Base-by-base conservation (phyloP, 2,113 vertebrate genomes). In the Eolophus roseicapilla region DNA sequence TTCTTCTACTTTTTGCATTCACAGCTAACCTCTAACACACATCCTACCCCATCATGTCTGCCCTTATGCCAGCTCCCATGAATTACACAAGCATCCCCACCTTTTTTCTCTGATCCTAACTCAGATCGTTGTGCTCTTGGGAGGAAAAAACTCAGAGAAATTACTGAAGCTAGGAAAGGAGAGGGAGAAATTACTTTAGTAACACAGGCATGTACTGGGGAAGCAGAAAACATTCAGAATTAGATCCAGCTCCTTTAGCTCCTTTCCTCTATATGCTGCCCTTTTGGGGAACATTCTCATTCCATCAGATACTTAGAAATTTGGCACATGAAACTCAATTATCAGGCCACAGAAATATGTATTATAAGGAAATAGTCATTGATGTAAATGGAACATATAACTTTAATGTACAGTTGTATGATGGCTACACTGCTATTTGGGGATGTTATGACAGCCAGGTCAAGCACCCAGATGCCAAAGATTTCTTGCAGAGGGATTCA, bases 401-500 rank as follows among this genome's bases (percentile, higher is more conserved):
- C 4, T 62, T 71, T 4, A 28, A 47, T 3, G 10, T 47, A 50
- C 17, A 43, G 24, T 24, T 0, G 0, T 47, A 24, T 31, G n/a
- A 59, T 33, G 14, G 31, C 19, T 78, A 8, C 12, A 7, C 13
- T n/a, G 25, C 74, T 11, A 7, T 4, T 5, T 20, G 6, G 9
- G 2, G 4, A 31, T 70, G 15, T 63, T 24, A 35, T 20, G 50
- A 44, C 29, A 88, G 33, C 23, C 53, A 59, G 49, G 27, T 2
- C 35, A 77, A 67, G 28, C 11, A 73, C 9, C 9, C 14, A 41
- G 28, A 4, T 44, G 28, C 24, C 41, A 77, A 76, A 90, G 17
- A 19, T 62, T 18, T 80, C 44, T 17, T 68, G 39, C 23, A 86
- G 20, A 73, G 16, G 11, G 16, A 33, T 77, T 52, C 49, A 65